Conservation (phyloP, 1,140 invertebrate species). For the Sycobia sp. region DNA sequence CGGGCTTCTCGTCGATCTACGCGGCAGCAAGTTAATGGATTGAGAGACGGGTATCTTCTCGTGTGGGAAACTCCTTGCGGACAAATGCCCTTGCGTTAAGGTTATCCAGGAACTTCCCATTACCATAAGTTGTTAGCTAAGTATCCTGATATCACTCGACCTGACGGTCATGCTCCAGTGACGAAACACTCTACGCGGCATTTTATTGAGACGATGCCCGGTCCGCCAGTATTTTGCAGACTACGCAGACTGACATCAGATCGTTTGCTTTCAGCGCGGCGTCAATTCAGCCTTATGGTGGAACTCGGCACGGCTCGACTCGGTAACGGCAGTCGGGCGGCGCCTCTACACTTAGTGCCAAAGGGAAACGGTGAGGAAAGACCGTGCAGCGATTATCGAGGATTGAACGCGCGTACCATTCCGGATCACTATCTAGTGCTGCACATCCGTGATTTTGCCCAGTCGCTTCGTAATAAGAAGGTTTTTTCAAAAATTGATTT, state of each 20-base stretch:
- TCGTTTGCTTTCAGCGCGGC: neutral
- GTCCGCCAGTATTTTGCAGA: neutral
- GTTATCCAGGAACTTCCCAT: neutral
- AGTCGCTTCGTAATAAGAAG: neutral
- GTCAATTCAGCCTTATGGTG: neutral
- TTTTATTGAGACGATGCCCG: constrained; percentile 3
- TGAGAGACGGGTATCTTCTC: neutral
- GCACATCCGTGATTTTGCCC: neutral
- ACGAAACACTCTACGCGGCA: too few species aligned
- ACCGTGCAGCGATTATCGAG: neutral
- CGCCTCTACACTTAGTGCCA: neutral
- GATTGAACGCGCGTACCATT: neutral
- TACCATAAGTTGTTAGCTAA: constrained; percentile 13
- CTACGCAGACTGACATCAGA: constrained; percentile 6
- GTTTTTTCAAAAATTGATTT: neutral
- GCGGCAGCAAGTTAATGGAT: constrained; percentile 16
- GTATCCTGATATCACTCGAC: constrained; percentile 20
- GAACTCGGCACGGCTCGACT: neutral
- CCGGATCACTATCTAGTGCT: neutral
- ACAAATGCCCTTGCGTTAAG: neutral
- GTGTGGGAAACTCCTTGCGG: neutral
- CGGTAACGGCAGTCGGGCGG: neutral
- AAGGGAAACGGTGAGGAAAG: neutral
- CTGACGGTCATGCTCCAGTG: too few species aligned
- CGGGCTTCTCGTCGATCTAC: constrained; percentile 29